Base-by-base conservation (phyloP, 1,140 invertebrate genomes). In the Trichomalopsis sarcophagae region DNA sequence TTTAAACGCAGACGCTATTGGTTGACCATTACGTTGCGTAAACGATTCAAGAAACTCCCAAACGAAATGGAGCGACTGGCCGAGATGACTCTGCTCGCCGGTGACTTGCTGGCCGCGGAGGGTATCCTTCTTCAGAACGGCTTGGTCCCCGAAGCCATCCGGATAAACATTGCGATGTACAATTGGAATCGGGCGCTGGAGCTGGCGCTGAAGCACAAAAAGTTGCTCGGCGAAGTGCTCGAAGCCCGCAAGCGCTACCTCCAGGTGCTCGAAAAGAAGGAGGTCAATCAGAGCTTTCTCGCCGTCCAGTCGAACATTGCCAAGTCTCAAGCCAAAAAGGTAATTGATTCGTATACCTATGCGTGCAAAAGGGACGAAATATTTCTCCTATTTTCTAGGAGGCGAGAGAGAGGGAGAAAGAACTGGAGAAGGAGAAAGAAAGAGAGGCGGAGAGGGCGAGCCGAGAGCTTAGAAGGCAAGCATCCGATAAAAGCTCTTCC, bases 161-260 rank as follows among this genome's bases (percentile, higher is more conserved):
- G 95, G 87, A 93, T 97, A 0, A 97, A 98, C 90, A 94, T 98
- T n/a, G 94, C 96, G 87, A 94, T 97, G 87, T 97, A 97, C 91
- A 96, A 97, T 89, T 99, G 97, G 97, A 96, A 96, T 87, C 97
- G 97, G 90, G 97, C 98, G 1, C 91, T 98, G 36, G 97, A 98
- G 88, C 93, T 99, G 66, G 97, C 97, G 0, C 92, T 96, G 2
- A 97, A 97, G 88, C 95, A 98, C 91, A 96, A 97, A 88, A 95
- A 94, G 21, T 95, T 97, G 88, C 90, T 98, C 10, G 96, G 97
- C 80, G 95, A 96, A 68, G 97, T 98, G 11, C 89, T 98, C 14
- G 95, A 95, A n/a, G 94, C 96, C 85, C 94, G 98, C 79, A 94
- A 95, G 88, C 95, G 95, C 85, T 98, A 98, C 91, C 93, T 98